Evolutionary conservation across 2,797 vertebrate genomes (phyloP), one percentile per base, ranked within the genome.

Genomic region (Oryzias dopingdopingensis): DNA sequence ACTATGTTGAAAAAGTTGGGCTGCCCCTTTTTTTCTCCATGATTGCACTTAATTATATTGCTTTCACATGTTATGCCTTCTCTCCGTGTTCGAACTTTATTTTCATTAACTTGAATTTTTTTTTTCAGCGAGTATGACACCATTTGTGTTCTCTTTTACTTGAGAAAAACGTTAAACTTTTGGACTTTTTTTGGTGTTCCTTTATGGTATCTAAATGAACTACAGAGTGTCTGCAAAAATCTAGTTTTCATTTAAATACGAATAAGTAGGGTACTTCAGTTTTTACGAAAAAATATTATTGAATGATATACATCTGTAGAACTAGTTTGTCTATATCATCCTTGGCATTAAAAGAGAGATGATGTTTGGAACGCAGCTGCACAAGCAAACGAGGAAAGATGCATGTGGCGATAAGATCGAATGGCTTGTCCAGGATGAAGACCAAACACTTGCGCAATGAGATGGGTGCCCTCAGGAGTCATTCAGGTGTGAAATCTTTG

Each of bases 361-460:
- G 65, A 71, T 70, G 59, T 56, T 73, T 29, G 43, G 57, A 59
- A 65, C 59, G 48, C 14, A 23, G 59, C 47, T 67, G 45, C 75
- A 83, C 75, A 85, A 80, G 81, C 74, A 83, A 80, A 73, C 72
- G 49, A 52, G 46, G 24, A 56, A 59, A 72, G 80, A 85, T 13
- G 51, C 74, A 66, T 32, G 20, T 47, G 52, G 50, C 72, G 67
- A 81, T 63, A 48, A 61, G 61, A 80, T 86, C 54, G 61, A 76
- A 59, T 4, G n/a, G 51, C 53, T 77, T 56, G 67, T 76, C 66
- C 61, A n/a, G 63, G 64, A 55, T 2, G 5, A 49, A 54, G 62
- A 77, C 52, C 69, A 68, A 80, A 85, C 62, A 69, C 77, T 61
- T 70, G 59, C 50, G 45, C 22, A 8, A 56, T 62, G 65, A 77